Conservation (phyloP, 2,113 vertebrate species). For the Galeopterus variegatus region DNA sequence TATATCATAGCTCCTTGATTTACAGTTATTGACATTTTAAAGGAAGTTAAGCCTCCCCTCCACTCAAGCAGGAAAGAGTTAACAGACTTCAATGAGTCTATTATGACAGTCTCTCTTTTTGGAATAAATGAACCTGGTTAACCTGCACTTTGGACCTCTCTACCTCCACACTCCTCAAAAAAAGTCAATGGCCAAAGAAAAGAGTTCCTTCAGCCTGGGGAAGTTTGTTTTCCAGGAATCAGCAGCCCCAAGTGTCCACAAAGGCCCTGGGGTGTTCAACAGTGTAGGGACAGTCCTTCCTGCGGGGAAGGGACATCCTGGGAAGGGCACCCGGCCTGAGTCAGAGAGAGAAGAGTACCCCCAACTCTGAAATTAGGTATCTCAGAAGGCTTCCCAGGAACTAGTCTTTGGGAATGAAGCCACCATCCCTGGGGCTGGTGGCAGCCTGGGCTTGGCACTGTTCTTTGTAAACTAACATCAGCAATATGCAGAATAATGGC, state of each 20-base stretch:
- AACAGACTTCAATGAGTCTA: neutral
- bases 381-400: neutral
- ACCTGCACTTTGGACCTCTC: neutral
- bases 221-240: neutral
- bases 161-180: too few relatives aligned
- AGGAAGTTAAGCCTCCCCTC: conserved; percentile 21
- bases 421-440: neutral
- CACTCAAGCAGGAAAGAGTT: neutral
- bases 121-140: neutral
- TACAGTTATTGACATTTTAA: conserved; percentile 25
- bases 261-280: neutral
- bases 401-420: neutral
- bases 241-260: neutral
- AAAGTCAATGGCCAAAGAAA: neutral
- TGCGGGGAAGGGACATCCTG: too few relatives aligned
- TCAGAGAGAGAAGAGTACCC: rapidly evolving
- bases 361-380: neutral
- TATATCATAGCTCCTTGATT: neutral
- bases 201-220: neutral
- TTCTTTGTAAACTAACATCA: neutral
- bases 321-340: neutral
- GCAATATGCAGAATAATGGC: neutral
- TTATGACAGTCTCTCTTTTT: neutral
- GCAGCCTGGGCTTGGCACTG: neutral
- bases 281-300: neutral